Conservation (phyloP, 2,113 vertebrate species). For the Diglossa brunneiventris region DNA sequence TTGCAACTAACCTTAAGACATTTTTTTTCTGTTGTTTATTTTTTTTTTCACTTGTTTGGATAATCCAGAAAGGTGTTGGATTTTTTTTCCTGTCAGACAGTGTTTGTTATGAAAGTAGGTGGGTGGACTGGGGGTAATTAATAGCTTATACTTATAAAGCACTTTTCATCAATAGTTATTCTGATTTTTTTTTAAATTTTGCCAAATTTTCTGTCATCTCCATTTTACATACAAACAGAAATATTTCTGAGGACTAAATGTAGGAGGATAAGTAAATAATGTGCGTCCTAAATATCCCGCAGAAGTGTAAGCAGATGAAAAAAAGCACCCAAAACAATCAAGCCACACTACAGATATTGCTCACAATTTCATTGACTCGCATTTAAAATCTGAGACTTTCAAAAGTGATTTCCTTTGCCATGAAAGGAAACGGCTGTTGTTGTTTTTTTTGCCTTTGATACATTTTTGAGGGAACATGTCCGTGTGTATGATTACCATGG, state of each 20-base stretch:
- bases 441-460: not conserved
- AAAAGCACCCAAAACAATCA: accelerated
- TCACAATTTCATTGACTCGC: not conserved
- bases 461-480: not conserved
- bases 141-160: not conserved
- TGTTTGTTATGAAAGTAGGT: not conserved
- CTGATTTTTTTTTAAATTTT: not conserved
- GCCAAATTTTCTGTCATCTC: not conserved
- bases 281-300: not conserved
- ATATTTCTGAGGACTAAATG: not conserved
- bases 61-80: not conserved
- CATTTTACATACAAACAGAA: not conserved
- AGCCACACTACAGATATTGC: not conserved
- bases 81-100: not conserved
- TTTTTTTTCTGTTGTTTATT: not conserved
- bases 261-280: not conserved
- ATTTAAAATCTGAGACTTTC: not conserved
- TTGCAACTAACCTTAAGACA: not conserved
- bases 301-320: not conserved
- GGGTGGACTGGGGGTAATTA: not conserved
- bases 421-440: accelerated
- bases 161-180: not conserved
- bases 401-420: not conserved
- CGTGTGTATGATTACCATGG: not conserved
- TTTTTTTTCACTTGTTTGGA: not conserved